Evolutionary conservation across 2,888 invertebrate genomes (phyloP).

Genomic region (Heliconius ethilla): DNA sequence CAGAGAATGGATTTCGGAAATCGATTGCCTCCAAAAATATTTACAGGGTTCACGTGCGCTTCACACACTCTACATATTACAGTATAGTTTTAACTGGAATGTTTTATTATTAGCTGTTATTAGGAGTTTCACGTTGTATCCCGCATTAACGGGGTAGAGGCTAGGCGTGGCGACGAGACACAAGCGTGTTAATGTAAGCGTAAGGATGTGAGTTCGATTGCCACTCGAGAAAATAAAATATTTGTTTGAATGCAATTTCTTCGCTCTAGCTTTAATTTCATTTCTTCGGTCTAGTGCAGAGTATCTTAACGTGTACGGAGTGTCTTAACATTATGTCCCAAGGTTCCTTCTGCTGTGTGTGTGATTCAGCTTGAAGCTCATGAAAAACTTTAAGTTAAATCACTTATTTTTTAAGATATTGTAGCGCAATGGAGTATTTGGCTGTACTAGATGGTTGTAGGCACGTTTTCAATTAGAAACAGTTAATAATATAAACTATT

Average conservation of each 20-base stretch:
- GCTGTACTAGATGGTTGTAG: not conserved
- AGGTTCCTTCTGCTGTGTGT: no score
- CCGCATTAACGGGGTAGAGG: not conserved
- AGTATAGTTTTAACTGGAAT: constrained; percentile 44
- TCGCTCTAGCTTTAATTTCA: no score
- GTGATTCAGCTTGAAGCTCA: no score
- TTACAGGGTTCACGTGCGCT: constrained; percentile 73
- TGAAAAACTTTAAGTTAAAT: no score
- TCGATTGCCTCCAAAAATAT: constrained; percentile 82
- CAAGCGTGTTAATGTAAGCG: no score
- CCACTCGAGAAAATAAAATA: no score
- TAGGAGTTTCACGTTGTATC: not conserved
- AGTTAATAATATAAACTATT: not conserved
- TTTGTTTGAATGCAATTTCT: no score
- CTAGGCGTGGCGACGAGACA: no score
- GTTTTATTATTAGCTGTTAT: not conserved
- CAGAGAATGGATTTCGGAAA: constrained; percentile 80
- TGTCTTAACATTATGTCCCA: no score
- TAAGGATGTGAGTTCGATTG: no score
- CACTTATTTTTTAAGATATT: not conserved
- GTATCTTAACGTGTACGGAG: no score
- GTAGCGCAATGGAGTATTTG: not conserved
- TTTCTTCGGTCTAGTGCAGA: no score
- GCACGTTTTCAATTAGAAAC: not conserved
- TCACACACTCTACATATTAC: constrained; percentile 44